These are phyloP conservation scores for Luidia sarsii DNA, from an alignment of 53 echinoderm and acorn worm genomes.

Conservation along the genomic window DNA sequence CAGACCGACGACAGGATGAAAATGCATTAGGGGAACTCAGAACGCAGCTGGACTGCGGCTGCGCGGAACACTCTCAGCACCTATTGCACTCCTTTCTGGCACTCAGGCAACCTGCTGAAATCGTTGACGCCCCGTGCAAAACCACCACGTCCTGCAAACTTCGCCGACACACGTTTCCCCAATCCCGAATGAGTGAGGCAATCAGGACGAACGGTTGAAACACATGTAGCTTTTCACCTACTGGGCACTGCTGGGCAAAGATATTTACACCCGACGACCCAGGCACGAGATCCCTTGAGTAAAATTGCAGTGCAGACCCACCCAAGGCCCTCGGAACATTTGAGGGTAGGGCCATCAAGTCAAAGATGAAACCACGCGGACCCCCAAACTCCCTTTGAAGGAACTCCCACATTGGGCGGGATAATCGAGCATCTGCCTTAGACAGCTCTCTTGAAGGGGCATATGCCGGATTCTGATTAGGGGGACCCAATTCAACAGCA, in stretches of 20 bases:
- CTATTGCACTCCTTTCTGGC: background rate
- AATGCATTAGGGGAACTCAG: background rate
- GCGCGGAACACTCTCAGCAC: background rate
- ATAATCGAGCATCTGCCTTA: background rate
- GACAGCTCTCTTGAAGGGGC: background rate
- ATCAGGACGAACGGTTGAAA: background rate
- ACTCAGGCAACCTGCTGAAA: background rate
- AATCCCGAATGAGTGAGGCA: constrained; percentile 5
- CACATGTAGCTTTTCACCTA: background rate
- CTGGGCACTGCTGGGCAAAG: background rate
- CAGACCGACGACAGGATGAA: background rate
- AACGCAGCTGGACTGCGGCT: background rate
- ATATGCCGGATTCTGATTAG: background rate
- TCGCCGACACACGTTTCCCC: constrained; percentile 8
- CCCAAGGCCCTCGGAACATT: background rate
- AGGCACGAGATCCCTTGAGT: background rate
- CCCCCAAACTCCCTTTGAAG: constrained; percentile 1
- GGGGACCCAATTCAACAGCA: background rate
- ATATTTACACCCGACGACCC: constrained; percentile 1
- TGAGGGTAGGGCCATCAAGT: background rate
- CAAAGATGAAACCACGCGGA: background rate
- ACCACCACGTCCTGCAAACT: background rate
- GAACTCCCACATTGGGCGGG: background rate
- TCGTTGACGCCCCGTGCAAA: constrained; percentile 3
- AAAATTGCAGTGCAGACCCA: background rate